phyloP scores from a whole-genome alignment of 2,113 vertebrate species.

The Cochlearius cochlearius region DNA sequence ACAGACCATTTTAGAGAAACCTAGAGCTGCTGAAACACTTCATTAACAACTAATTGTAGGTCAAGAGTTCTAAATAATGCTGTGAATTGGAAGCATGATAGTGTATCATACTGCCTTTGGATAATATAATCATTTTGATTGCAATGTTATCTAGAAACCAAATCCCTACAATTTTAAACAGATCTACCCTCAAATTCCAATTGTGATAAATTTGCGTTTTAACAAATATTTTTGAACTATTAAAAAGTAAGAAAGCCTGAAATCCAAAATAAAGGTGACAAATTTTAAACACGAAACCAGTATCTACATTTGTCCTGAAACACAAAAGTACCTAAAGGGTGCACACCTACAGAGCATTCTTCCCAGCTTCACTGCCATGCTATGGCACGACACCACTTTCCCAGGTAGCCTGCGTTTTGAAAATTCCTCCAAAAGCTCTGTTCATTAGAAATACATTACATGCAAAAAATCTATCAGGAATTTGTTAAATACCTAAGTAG shows the following conservation, averaged over 20 bases:
- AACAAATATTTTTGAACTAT: background rate
- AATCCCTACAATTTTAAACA: background rate
- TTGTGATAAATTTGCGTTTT: background rate
- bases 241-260: background rate
- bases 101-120: background rate
- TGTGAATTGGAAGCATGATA: background rate
- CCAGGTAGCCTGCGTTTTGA: background rate
- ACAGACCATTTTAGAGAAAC: background rate
- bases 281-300: background rate
- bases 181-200: background rate
- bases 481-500: background rate
- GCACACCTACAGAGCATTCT: background rate
- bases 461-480: background rate
- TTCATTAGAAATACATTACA: background rate
- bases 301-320: background rate
- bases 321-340: background rate
- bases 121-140: background rate
- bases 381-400: background rate
- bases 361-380: background rate
- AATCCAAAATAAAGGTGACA: background rate
- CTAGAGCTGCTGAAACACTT: background rate
- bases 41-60: background rate
- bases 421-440: background rate
- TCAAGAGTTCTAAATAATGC: background rate
- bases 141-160: background rate